A percentile compares a stretch with the other conserved stretches of the same genome.
These are phyloP conservation scores for Limulus polyphemus DNA, from an alignment of 2,888 invertebrate genomes.

Conservation along the genomic window DNA sequence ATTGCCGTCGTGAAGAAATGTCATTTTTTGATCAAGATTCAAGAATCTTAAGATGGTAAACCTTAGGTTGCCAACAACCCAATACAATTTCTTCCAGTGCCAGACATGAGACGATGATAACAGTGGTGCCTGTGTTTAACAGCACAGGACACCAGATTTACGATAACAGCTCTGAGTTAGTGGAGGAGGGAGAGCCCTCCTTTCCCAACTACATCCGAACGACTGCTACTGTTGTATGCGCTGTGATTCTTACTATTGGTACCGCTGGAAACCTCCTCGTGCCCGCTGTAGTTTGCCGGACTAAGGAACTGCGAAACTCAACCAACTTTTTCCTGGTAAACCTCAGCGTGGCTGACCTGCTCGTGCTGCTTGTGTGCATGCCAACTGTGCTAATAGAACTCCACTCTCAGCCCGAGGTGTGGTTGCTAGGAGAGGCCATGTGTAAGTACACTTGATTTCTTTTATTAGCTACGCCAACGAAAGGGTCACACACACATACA, in stretches of 20 bases:
- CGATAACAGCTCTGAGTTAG: too few species aligned
- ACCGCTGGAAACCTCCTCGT: slow-evolving; percentile 86
- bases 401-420: slow-evolving; percentile 76
- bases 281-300: slow-evolving; percentile 76
- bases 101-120: too few species aligned
- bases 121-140: too few species aligned
- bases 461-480: too few species aligned
- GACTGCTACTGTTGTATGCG: slow-evolving; percentile 75
- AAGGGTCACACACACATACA: too few species aligned
- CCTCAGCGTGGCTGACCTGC: slow-evolving; percentile 78
- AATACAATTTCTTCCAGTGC: too few species aligned
- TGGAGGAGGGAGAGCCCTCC: background rate
- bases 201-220: slow-evolving; percentile 67
- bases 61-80: too few species aligned
- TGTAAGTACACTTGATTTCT: slow-evolving; percentile 54
- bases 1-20: too few species aligned
- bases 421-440: slow-evolving; percentile 80
- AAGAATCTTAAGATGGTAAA: too few species aligned
- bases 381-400: slow-evolving; percentile 86
- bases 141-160: too few species aligned
- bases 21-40: too few species aligned
- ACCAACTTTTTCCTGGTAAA: slow-evolving; percentile 90
- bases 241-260: slow-evolving; percentile 74
- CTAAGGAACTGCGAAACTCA: slow-evolving; percentile 85
- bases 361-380: slow-evolving; percentile 79